Evolutionary conservation across 2,113 vertebrate genomes (phyloP).

Genomic region (Willisornis vidua): DNA sequence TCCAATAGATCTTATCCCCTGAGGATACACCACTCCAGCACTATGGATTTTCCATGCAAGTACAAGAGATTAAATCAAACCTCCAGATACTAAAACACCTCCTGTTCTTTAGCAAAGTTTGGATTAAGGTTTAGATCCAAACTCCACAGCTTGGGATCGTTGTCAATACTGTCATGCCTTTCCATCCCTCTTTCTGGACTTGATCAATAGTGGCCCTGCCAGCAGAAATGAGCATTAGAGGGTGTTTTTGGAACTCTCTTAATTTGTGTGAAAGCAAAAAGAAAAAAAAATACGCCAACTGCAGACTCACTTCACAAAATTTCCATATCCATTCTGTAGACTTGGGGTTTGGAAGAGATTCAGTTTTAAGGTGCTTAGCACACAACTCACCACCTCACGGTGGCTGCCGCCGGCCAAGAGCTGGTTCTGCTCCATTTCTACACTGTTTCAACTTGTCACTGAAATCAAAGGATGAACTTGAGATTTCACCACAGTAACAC

Average conservation of each 20-base stretch:
- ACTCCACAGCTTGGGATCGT: accelerated
- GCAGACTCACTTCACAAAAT: not conserved
- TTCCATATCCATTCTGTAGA: conserved; percentile 41
- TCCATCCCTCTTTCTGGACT: conserved; percentile 60
- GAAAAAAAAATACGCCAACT: not conserved
- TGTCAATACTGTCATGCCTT: conserved; percentile 32
- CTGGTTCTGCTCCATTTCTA: not conserved
- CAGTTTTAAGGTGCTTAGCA: conserved; percentile 33
- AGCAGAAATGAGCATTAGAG: conserved; percentile 11
- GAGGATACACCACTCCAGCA: not conserved
- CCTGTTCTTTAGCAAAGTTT: conserved; percentile 3
- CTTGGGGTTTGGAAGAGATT: conserved; percentile 1
- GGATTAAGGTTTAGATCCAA: not conserved
- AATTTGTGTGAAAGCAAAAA: conserved; percentile 18
- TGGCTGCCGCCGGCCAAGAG: accelerated
- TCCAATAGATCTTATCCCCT: not conserved
- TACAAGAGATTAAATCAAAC: conserved; percentile 15
- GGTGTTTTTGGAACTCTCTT: conserved; percentile 46
- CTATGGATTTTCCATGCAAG: not conserved
- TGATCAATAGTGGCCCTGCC: not conserved
- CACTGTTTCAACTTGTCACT: not conserved
- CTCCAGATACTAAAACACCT: not conserved
- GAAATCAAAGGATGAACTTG: not conserved
- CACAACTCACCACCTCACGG: not conserved
- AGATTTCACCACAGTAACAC: not conserved